These are phyloP conservation scores for Perodicticus potto DNA, from an alignment of 2,797 vertebrate genomes.

Conservation along the genomic window DNA sequence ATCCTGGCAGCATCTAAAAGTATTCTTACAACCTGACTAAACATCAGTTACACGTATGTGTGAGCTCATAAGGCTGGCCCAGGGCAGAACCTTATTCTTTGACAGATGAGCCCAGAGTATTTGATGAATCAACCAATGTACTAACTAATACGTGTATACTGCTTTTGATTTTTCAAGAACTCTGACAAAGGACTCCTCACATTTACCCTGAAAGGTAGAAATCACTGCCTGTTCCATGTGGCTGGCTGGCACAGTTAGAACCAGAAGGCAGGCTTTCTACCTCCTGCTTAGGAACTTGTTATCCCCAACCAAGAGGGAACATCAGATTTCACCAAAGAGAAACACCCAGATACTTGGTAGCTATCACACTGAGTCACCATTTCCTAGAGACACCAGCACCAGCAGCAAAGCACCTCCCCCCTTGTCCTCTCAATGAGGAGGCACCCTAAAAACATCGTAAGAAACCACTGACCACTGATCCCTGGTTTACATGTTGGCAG, in stretches of 20 bases:
- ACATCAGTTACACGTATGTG: not conserved
- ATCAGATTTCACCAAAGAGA: constrained; percentile 14
- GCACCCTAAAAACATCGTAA: not conserved
- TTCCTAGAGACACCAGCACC: not conserved
- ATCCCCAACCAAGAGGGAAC: not conserved
- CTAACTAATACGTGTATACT: not conserved
- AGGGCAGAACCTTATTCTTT: not conserved
- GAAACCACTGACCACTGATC: not conserved
- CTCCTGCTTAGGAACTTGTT: not conserved
- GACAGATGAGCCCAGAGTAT: not conserved
- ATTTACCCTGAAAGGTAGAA: not conserved
- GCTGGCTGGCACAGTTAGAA: not conserved
- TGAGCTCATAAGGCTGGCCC: not conserved
- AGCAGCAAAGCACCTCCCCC: not conserved
- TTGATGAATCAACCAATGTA: not conserved
- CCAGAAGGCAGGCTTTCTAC: not conserved
- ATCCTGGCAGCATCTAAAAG: not conserved
- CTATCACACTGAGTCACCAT: not conserved
- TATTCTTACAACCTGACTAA: not conserved
- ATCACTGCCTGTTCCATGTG: not conserved
- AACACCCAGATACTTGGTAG: not conserved
- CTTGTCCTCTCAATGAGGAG: not conserved
- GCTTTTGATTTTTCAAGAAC: constrained; percentile 20
- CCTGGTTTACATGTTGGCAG: not conserved
- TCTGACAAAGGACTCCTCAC: not conserved